Evolutionary conservation across 1,140 invertebrate genomes (phyloP).

Genomic region (Bombus haemorrhoidalis): DNA sequence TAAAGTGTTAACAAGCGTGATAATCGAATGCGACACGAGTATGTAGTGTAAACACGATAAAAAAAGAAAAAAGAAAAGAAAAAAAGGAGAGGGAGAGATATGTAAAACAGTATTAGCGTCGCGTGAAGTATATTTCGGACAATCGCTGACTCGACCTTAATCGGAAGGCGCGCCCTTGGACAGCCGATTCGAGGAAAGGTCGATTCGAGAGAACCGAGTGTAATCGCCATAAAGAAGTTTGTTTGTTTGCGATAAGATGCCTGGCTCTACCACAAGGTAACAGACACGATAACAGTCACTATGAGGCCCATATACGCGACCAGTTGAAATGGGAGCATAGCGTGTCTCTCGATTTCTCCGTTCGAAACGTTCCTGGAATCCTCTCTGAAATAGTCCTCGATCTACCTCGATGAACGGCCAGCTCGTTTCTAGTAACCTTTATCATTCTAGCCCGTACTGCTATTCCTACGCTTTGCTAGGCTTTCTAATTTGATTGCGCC

Average conservation of each 20-base stretch:
- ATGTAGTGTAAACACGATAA: neutral
- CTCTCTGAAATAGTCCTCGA: slow-evolving; percentile 47
- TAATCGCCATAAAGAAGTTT: slow-evolving; percentile 49
- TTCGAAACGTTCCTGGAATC: slow-evolving; percentile 53
- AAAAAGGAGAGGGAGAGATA: neutral
- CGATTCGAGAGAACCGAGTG: slow-evolving; percentile 41
- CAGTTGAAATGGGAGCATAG: slow-evolving; percentile 48
- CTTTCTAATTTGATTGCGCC: slow-evolving; percentile 38
- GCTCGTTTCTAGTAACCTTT: slow-evolving; percentile 45
- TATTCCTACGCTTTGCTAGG: neutral
- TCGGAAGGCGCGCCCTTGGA: slow-evolving; percentile 39
- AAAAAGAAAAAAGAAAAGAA: neutral
- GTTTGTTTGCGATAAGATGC: slow-evolving; percentile 50
- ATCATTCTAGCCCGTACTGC: slow-evolving; percentile 3
- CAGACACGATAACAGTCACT: slow-evolving; percentile 47
- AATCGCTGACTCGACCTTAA: slow-evolving; percentile 15
- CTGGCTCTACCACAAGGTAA: slow-evolving; percentile 40
- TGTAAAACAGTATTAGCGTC: neutral
- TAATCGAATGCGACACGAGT: neutral
- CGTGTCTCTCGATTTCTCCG: slow-evolving; percentile 55
- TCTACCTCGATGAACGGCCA: slow-evolving; percentile 29
- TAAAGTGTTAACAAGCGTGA: neutral
- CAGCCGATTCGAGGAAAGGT: slow-evolving; percentile 43
- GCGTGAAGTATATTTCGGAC: neutral
- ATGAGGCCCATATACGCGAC: slow-evolving; percentile 42